Evolutionary conservation across 2,888 invertebrate species (phyloP), one percentile per base, ranked within the genome.

Genomic region (Temnothorax unifasciatus): DNA sequence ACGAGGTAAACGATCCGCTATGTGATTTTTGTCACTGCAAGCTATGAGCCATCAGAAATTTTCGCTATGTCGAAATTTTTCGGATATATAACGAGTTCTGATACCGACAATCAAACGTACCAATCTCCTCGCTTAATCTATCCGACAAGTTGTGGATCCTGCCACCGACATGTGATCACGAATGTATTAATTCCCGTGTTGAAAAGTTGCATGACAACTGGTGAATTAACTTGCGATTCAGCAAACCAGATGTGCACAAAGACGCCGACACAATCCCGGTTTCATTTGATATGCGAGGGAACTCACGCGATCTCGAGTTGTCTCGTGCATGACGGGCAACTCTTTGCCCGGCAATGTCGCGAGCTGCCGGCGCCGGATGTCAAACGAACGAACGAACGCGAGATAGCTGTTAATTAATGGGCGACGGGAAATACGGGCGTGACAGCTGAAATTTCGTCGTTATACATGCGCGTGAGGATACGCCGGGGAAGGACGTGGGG

Each of bases 321-420:
- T 63, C 61, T 54, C 54, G 73, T 57, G 57, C 44, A 59, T 57
- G 47, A 47, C 63, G 25, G 15, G 63, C 63, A 29, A 63, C 63
- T 50, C 47, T 75, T 75, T 44, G 29, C 47, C 74, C 25, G 71
- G 61, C 74, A 9, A 15, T 54, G 71, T 73, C 71, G 54, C 71
- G 54, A 73, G 38, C 54, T 25, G 47, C 74, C 75, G 75, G 47
- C 63, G 63, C 75, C 50, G 44, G 73, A 63, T 52, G 75, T 63
- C 63, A 63, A 76, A 76, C 34, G 63, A 76, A 64, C 38, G 75
- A 63, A 63, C 21, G 75, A 63, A 63, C 34, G 38, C 75, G 63
- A 63, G 75, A 63, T 71, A 47, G 69, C 34, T 71, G 71, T 47
- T 79, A 79, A 79, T 79, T 79, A 71, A 79, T 47, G 63, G 75